Evolutionary conservation across 2,888 invertebrate genomes (phyloP).

Genomic region (Caenorhabditis drosophilae): DNA sequence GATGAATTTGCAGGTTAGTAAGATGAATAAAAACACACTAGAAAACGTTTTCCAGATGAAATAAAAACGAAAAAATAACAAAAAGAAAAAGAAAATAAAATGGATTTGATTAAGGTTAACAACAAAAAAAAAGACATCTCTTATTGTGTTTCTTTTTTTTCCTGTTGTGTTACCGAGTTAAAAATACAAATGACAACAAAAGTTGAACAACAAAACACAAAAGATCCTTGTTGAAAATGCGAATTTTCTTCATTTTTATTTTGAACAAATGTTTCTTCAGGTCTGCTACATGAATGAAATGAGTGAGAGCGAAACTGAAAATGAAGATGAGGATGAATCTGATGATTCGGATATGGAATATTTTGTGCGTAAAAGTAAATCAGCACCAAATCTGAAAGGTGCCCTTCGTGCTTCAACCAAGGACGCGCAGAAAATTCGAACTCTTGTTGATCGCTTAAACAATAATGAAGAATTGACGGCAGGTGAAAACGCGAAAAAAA

Average conservation of each 20-base stretch:
- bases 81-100: background rate
- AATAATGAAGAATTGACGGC: slow-evolving; percentile 5
- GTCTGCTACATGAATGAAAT: slow-evolving; percentile 72
- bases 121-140: background rate
- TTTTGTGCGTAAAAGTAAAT: slow-evolving; percentile 33
- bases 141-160: background rate
- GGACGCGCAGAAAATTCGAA: slow-evolving; percentile 6
- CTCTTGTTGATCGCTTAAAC: slow-evolving; percentile 1
- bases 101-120: background rate
- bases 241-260: background rate
- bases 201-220: background rate
- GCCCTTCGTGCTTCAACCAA: background rate
- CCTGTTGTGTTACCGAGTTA: background rate
- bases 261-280: slow-evolving; percentile 72
- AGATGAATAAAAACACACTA: no score
- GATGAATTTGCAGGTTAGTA: slow-evolving; percentile 85
- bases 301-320: slow-evolving; percentile 36
- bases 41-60: no score
- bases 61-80: no score
- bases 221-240: background rate
- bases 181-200: no score
- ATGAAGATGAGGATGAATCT: slow-evolving; percentile 11
- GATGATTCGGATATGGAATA: slow-evolving; percentile 22
- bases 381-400: slow-evolving; percentile 36
- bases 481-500: slow-evolving; percentile 1